A percentile compares a stretch with the other conserved stretches of the same genome.
Conservation (phyloP, 2,797 vertebrate species). For the Clarias laeviceps region DNA sequence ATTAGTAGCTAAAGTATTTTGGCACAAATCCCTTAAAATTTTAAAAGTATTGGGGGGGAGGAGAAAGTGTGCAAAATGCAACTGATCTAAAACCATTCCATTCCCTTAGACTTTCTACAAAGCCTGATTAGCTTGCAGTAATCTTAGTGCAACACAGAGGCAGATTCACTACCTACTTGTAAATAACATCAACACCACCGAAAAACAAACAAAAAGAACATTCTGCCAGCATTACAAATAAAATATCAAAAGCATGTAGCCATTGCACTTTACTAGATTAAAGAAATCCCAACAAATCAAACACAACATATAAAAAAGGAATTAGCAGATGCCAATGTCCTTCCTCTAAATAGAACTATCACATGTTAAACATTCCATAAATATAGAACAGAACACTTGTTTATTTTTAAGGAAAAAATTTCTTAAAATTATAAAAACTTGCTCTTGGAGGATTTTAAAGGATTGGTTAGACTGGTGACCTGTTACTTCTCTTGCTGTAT, state of each 20-base stretch:
- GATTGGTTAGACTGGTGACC: slow-evolving; percentile 11
- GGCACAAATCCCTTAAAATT: slow-evolving; percentile 25
- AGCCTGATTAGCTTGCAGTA: slow-evolving; percentile 47
- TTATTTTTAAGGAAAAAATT: background rate
- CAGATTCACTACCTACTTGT: slow-evolving; percentile 50
- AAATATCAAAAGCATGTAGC: slow-evolving; percentile 38
- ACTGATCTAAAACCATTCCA: slow-evolving; percentile 43
- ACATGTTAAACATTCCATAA: slow-evolving; percentile 40
- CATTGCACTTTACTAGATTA: slow-evolving; percentile 31
- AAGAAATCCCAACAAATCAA: slow-evolving; percentile 14
- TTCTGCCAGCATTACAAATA: slow-evolving; percentile 34
- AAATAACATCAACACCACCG: slow-evolving; percentile 23
- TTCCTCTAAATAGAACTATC: slow-evolving; percentile 21
- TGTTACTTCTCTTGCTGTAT: slow-evolving; percentile 43
- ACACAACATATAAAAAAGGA: slow-evolving; percentile 34
- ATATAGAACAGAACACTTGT: background rate
- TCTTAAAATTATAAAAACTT: background rate
- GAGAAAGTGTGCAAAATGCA: slow-evolving; percentile 56
- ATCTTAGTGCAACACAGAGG: slow-evolving; percentile 56
- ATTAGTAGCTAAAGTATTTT: slow-evolving; percentile 41
- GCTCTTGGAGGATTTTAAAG: slow-evolving; percentile 2
- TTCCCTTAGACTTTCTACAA: slow-evolving; percentile 37
- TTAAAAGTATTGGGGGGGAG: slow-evolving; percentile 42
- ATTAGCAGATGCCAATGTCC: slow-evolving; percentile 27
- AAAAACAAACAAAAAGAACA: background rate